These are phyloP conservation scores for Ichneumoninae sp. DNA, from an alignment of 2,888 invertebrate genomes.

Conservation along the genomic window DNA sequence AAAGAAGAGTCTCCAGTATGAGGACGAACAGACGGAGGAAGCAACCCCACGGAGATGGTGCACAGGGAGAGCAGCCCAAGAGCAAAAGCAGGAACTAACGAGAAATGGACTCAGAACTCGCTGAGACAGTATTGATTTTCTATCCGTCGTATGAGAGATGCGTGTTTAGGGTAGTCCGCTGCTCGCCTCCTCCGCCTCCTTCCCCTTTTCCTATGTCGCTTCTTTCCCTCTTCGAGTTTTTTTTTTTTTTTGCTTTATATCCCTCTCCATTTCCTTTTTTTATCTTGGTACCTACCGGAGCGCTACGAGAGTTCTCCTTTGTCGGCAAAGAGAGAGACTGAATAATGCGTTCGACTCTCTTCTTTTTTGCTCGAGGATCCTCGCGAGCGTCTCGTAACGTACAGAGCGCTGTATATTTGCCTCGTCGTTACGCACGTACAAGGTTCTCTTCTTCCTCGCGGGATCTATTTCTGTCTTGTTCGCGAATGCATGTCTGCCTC, in stretches of 20 bases:
- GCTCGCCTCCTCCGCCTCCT: slow-evolving; percentile 42
- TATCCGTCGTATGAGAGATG: slow-evolving; percentile 82
- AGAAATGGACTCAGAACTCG: slow-evolving; percentile 78
- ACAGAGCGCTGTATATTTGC: slow-evolving; percentile 56
- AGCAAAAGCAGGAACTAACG: slow-evolving; percentile 69
- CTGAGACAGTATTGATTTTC: slow-evolving; percentile 82
- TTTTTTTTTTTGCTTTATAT: slow-evolving; percentile 14
- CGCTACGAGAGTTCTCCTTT: slow-evolving; percentile 65
- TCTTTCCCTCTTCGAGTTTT: slow-evolving; percentile 36
- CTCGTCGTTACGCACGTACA: slow-evolving; percentile 67
- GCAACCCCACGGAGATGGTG: slow-evolving; percentile 31
- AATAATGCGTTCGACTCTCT: slow-evolving; percentile 62
- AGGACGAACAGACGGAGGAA: slow-evolving; percentile 37
- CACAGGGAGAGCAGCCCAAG: slow-evolving; percentile 43
- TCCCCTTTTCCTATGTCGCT: slow-evolving; percentile 23
- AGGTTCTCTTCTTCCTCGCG: slow-evolving; percentile 48
- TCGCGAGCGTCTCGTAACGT: slow-evolving; percentile 60
- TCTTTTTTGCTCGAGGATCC: slow-evolving; percentile 45
- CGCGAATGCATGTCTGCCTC: slow-evolving; percentile 41
- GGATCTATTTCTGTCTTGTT: slow-evolving; percentile 53
- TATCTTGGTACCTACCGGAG: slow-evolving; percentile 51
- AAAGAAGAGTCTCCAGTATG: slow-evolving; percentile 36
- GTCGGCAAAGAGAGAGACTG: slow-evolving; percentile 66
- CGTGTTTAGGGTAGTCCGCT: slow-evolving; percentile 78
- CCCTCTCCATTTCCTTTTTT: slow-evolving; percentile 29